These are phyloP conservation scores for fruit fly (Drosophila melanogaster) DNA, from an alignment of 1,140 invertebrate genomes.

Conservation along the genomic window DNA sequence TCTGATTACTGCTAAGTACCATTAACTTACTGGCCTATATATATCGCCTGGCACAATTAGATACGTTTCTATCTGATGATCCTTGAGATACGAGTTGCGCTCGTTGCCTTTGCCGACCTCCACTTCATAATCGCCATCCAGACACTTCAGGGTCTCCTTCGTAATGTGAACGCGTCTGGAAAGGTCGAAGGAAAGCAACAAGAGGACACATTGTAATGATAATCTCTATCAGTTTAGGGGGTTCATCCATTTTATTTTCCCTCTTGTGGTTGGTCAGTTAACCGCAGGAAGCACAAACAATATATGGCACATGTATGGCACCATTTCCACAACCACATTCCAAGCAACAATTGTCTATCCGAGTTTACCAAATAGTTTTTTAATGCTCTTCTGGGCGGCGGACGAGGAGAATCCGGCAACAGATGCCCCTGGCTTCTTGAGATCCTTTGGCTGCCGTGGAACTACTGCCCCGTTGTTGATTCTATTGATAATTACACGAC, in stretches of 20 bases:
- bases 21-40: conserved; percentile 88
- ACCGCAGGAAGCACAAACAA: conserved; percentile 33
- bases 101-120: conserved; percentile 94
- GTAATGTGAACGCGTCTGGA: conserved; percentile 96
- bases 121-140: conserved; percentile 95
- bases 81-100: conserved; percentile 93
- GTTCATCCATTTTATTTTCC: not conserved
- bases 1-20: not conserved
- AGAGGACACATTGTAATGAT: conserved; percentile 32
- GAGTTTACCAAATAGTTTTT: conserved; percentile 56
- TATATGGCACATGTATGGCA: conserved; percentile 45
- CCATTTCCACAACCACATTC: no score
- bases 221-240: conserved; percentile 22
- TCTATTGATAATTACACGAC: conserved; percentile 76
- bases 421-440: conserved; percentile 30
- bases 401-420: not conserved
- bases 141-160: conserved; percentile 93
- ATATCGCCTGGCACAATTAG: conserved; percentile 92
- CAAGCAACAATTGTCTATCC: not conserved
- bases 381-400: conserved; percentile 54
- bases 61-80: conserved; percentile 96
- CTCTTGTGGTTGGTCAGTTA: conserved; percentile 15
- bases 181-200: not conserved
- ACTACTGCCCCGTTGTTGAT: conserved; percentile 61
- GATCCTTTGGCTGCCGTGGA: conserved; percentile 5